phyloP scores from a whole-genome alignment of 2,797 vertebrate genomes.

The Epinephelus awoara region DNA sequence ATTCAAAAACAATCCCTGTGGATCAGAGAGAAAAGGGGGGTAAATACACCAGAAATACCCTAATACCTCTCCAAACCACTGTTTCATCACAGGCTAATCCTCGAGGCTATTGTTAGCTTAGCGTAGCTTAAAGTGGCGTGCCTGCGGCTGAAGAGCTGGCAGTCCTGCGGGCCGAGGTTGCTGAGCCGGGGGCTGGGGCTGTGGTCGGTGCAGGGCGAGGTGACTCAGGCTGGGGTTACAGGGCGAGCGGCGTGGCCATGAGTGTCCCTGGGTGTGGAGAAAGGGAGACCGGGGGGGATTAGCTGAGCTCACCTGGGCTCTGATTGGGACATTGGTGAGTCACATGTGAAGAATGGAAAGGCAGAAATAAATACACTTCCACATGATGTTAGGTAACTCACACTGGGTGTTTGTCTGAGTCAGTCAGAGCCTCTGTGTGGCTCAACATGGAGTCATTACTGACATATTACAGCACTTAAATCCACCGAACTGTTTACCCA shows the following conservation, averaged over 20 bases:
- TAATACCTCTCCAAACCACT: constrained; percentile 60
- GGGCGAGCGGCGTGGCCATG: constrained; percentile 45
- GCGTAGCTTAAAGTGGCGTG: constrained; percentile 41
- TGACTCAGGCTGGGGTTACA: constrained; percentile 55
- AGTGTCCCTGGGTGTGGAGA: constrained; percentile 70
- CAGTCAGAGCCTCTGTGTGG: constrained; percentile 34
- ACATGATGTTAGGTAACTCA: constrained; percentile 55
- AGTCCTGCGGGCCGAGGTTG: constrained; percentile 8
- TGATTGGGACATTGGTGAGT: constrained; percentile 63
- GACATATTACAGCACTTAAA: constrained; percentile 30
- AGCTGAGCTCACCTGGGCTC: constrained; percentile 29
- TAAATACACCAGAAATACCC: constrained; percentile 31
- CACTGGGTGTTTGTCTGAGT: constrained; percentile 44
- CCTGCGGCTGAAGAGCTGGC: constrained; percentile 15
- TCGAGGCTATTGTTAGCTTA: constrained; percentile 39
- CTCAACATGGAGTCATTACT: constrained; percentile 33
- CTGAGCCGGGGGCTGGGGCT: constrained; percentile 30
- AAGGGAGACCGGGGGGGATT: constrained; percentile 58
- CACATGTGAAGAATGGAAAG: constrained; percentile 48
- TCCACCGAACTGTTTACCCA: constrained; percentile 25
- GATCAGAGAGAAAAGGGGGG: constrained; percentile 40
- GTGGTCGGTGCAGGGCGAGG: constrained; percentile 49
- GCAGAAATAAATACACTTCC: constrained; percentile 26
- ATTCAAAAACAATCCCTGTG: constrained; percentile 27
- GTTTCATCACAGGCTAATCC: constrained; percentile 74